Conservation (phyloP, 2,888 invertebrate genomes). For the Anodontia alba region DNA sequence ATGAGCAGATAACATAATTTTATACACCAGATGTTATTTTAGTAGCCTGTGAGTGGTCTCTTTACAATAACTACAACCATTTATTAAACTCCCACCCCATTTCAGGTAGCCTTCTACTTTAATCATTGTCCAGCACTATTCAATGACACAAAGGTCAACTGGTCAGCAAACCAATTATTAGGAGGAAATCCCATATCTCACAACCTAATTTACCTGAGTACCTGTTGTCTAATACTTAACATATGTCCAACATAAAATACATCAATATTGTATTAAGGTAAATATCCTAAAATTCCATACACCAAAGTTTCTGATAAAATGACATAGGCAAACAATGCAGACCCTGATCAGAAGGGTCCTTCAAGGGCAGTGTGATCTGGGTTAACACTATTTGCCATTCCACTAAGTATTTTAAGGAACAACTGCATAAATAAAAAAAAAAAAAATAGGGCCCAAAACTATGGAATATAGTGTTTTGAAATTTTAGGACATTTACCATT, state of each 20-base stretch:
- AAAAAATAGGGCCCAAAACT: too few relatives aligned
- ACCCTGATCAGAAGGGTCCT: too few relatives aligned
- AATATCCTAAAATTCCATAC: too few relatives aligned
- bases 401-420: too few relatives aligned
- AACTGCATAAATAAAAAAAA: too few relatives aligned
- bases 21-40: constrained; percentile 15
- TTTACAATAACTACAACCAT: background rate
- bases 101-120: constrained; percentile 2
- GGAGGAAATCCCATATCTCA: constrained; percentile 7
- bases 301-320: too few relatives aligned
- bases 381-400: too few relatives aligned
- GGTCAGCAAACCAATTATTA: constrained; percentile 1
- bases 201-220: background rate
- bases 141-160: constrained; percentile 1
- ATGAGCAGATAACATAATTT: constrained; percentile 13
- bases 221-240: constrained; percentile 6
- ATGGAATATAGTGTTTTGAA: too few relatives aligned
- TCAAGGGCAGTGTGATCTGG: too few relatives aligned
- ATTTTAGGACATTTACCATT: too few relatives aligned
- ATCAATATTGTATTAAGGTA: background rate
- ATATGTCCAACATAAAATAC: background rate
- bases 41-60: constrained; percentile 1
- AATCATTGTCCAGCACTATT: constrained; percentile 8
- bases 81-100: background rate
- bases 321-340: too few relatives aligned